These are phyloP conservation scores for Psittacus erithacus DNA, from an alignment of 2,113 vertebrate species.

Conservation along the genomic window DNA sequence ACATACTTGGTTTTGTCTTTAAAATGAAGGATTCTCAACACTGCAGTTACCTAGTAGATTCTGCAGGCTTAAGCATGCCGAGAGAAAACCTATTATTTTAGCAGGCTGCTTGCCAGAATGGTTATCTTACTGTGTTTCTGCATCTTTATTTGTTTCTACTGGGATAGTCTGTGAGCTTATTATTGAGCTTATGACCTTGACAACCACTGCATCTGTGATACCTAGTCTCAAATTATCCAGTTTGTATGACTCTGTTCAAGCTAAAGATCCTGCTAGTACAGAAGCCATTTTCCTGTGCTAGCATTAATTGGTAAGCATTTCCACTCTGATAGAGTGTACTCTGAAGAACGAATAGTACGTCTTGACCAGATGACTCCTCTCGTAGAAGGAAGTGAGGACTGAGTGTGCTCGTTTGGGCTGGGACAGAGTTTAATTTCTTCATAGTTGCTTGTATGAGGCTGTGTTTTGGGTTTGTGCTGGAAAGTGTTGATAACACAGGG, in stretches of 20 bases:
- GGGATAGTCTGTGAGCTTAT: background rate
- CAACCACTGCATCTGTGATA: background rate
- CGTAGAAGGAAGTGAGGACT: background rate
- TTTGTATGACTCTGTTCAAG: background rate
- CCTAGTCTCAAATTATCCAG: background rate
- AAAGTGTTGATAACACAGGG: background rate
- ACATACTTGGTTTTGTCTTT: background rate
- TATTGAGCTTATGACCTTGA: background rate
- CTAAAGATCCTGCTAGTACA: background rate
- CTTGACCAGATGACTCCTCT: background rate
- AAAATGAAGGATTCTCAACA: background rate
- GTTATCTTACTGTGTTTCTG: background rate
- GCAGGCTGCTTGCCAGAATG: background rate
- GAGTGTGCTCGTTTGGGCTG: background rate
- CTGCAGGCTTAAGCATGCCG: background rate
- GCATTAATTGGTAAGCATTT: background rate
- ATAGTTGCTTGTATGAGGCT: no score
- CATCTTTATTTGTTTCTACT: background rate
- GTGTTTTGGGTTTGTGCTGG: background rate
- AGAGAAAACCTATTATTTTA: background rate
- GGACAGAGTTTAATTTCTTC: background rate
- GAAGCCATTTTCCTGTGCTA: background rate
- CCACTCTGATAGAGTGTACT: rapidly evolving
- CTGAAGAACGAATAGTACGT: background rate
- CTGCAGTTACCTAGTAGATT: background rate